phyloP scores from a whole-genome alignment of 1,140 invertebrate genomes.

The Cataglyphis hispanica region DNA sequence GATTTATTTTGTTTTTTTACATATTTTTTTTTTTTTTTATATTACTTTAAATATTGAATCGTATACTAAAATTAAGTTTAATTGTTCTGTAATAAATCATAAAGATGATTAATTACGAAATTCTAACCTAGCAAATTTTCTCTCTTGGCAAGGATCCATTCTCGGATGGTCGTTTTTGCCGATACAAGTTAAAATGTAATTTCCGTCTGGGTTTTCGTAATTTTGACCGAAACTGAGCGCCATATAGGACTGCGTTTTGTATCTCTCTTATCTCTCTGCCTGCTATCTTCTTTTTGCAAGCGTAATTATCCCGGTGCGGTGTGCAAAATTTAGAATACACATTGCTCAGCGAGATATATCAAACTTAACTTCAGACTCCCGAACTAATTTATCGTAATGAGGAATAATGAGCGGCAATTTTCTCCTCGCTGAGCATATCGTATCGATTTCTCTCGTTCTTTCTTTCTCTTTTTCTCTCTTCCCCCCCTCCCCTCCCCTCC shows the following conservation, averaged over 20 bases:
- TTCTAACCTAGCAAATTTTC: slow-evolving; percentile 9
- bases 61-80: slow-evolving; percentile 10
- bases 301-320: slow-evolving; percentile 50
- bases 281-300: slow-evolving; percentile 41
- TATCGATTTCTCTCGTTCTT: slow-evolving; percentile 45
- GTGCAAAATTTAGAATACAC: slow-evolving; percentile 61
- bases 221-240: slow-evolving; percentile 16
- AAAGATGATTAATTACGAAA: slow-evolving; percentile 23
- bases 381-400: slow-evolving; percentile 63
- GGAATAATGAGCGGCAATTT: slow-evolving; percentile 63
- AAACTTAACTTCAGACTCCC: slow-evolving; percentile 62
- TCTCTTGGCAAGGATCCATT: not conserved
- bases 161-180: not conserved
- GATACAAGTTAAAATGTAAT: slow-evolving; percentile 55
- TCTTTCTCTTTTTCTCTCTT: slow-evolving; percentile 1
- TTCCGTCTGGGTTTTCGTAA: slow-evolving; percentile 30
- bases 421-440: slow-evolving; percentile 42
- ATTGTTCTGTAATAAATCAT: slow-evolving; percentile 14
- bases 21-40: not conserved
- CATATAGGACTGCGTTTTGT: slow-evolving; percentile 33
- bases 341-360: slow-evolving; percentile 59
- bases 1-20: not conserved
- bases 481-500: slow-evolving; percentile 4
- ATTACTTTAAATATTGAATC: not conserved
- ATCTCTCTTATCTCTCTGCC: slow-evolving; percentile 41